Conservation (phyloP, 2,113 vertebrate genomes). For the Lycaon pictus region DNA sequence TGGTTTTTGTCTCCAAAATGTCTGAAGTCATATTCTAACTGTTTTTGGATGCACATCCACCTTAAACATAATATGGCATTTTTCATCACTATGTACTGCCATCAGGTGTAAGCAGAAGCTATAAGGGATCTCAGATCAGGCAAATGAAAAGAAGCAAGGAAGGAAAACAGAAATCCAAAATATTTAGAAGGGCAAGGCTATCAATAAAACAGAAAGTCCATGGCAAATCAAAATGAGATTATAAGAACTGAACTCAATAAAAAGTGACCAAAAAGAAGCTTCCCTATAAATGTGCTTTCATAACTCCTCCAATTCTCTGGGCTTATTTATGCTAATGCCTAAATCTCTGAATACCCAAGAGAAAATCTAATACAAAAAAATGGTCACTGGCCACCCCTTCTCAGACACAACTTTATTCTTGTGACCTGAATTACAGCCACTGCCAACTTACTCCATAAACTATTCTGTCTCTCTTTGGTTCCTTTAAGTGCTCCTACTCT, state of each 20-base stretch:
- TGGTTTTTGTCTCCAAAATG: conserved; percentile 48
- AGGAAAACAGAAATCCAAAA: background rate
- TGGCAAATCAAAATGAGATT: background rate
- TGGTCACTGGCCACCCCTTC: background rate
- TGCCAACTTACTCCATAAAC: background rate
- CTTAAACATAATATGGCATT: conserved; percentile 63
- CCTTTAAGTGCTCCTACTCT: background rate
- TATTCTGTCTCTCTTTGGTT: background rate
- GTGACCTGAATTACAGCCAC: background rate
- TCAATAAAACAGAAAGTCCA: background rate
- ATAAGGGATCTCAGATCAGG: background rate
- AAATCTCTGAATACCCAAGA: background rate
- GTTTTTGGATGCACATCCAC: conserved; percentile 41
- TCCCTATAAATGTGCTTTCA: background rate
- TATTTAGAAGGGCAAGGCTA: background rate
- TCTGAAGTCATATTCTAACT: conserved; percentile 42
- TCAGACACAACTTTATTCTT: background rate
- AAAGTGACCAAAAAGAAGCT: background rate
- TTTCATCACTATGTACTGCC: conserved; percentile 30
- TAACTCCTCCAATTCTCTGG: background rate
- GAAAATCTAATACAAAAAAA: background rate
- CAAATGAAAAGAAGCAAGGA: background rate
- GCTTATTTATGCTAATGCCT: background rate
- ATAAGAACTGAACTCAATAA: background rate
- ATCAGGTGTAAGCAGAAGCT: conserved; percentile 57